Conservation (phyloP, 2,888 invertebrate species). For the Parnassius orleans region DNA sequence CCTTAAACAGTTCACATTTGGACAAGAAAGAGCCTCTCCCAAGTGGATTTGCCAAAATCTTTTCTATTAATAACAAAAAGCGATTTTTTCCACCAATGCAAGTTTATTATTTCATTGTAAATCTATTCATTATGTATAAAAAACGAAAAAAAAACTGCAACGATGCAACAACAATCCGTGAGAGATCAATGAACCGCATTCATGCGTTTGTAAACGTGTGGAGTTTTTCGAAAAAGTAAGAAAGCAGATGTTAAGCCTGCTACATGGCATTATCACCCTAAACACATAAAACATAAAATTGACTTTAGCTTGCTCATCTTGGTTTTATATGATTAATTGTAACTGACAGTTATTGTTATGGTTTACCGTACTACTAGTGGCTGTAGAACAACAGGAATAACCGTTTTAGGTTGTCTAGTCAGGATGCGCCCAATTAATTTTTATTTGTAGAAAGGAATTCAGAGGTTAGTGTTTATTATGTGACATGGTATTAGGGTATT, state of each 20-base stretch:
- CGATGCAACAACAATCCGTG: constrained; percentile 10
- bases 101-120: no score
- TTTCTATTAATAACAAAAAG: no score
- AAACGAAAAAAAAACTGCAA: constrained; percentile 5
- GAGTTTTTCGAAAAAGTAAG: constrained; percentile 9
- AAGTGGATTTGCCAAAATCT: no score
- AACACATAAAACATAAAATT: constrained; percentile 10
- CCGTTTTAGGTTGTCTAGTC: constrained; percentile 17
- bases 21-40: no score
- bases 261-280: constrained; percentile 3
- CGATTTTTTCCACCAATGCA: no score
- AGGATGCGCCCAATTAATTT: constrained; percentile 21
- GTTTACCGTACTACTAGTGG: constrained; percentile 18
- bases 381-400: constrained; percentile 24
- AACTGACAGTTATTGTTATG: constrained; percentile 34
- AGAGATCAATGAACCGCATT: constrained; percentile 17
- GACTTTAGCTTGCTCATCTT: constrained; percentile 7
- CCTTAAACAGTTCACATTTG: no score
- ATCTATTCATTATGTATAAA: neutral
- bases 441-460: constrained; percentile 12
- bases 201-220: constrained; percentile 15
- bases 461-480: constrained; percentile 7
- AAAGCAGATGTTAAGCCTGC: constrained; percentile 7
- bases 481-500: neutral
- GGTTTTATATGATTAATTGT: constrained; percentile 24